phyloP scores from a whole-genome alignment of 2,113 vertebrate genomes.

The Brachyistius frenatus region DNA sequence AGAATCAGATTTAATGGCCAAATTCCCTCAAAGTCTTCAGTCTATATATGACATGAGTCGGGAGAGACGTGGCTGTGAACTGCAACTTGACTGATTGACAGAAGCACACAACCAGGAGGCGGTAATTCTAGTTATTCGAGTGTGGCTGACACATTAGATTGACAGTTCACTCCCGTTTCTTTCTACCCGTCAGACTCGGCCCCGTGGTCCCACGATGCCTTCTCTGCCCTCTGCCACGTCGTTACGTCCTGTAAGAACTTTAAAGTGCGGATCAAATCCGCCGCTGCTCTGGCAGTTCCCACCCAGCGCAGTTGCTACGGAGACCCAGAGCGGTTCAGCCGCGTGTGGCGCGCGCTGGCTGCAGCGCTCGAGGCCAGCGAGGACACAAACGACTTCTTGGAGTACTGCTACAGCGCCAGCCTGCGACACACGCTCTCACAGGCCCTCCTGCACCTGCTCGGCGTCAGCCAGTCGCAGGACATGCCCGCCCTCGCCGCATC shows the following conservation, averaged over 20 bases:
- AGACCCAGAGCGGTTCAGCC: slow-evolving; percentile 82
- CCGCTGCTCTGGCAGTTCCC: slow-evolving; percentile 90
- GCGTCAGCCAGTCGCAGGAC: slow-evolving; percentile 84
- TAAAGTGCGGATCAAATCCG: slow-evolving; percentile 96
- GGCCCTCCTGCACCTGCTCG: slow-evolving; percentile 90
- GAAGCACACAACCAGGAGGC: no score
- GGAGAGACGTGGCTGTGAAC: no score
- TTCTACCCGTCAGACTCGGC: slow-evolving; percentile 84
- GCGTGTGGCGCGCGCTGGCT: slow-evolving; percentile 90
- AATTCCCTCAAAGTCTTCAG: no score
- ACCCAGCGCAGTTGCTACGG: slow-evolving; percentile 86
- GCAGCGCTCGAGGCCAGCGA: slow-evolving; percentile 91
- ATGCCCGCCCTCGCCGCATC: slow-evolving; percentile 79
- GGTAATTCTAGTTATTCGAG: no score
- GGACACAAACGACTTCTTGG: slow-evolving; percentile 92
- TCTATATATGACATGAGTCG: no score
- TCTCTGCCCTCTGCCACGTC: slow-evolving; percentile 87
- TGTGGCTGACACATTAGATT: no score
- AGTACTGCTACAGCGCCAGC: slow-evolving; percentile 95
- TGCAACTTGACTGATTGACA: no score
- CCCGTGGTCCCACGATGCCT: slow-evolving; percentile 89
- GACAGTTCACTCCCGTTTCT: not conserved
- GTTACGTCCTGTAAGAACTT: slow-evolving; percentile 97
- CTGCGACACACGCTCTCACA: slow-evolving; percentile 90
- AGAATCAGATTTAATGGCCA: no score